Base-by-base conservation (phyloP, 2,888 invertebrate genomes). In the Sceliomorpha sp. region DNA sequence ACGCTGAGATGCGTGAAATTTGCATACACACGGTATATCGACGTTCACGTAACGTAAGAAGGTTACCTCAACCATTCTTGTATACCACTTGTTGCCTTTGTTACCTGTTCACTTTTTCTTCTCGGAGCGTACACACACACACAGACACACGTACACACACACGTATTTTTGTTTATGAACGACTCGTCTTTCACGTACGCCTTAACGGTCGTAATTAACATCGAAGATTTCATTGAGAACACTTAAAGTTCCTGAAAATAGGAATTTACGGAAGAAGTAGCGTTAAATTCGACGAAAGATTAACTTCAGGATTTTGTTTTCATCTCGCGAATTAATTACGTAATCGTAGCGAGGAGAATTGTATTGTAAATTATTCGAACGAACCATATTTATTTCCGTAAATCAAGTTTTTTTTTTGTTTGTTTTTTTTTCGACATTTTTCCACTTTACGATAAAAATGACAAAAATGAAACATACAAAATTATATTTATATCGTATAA, bases 11-110 rank as follows among this genome's bases (percentile, higher is more conserved):
- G 40, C 29, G 39, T 47, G 7, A 48, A 50, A 60, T 67, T 56
- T 62, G 50, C 68, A 51, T 50, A 55, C 45, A 44, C 29, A 32
- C 9, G 10, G 34, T 50, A 50, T 50, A 60, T 36, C 50, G 53
- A 48, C 44, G 55, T 51, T 55, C 47, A 37, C 56, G 66, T 59
- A 67, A 67, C 66, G 45, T 53, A 59, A 68, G 62, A 58, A 50
- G 45, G 45, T 47, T 53, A 48, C 47, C 32, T 69, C 47, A 53
- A 24, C 39, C 50, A 60, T 68, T 50, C 68, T 68, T 58, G 44
- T 91, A 62, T 51, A 91, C 78, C 92, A 92, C 84, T 93, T 93
- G 71, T 94, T 94, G 42, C 92, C 92, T 79, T 92, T 91, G 63
- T 91, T 91, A 74, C 89, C 89, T 37, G 90, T 88, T 39, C 89